Conservation (phyloP, 2,113 vertebrate species). For the Tricholaema leucomelas region DNA sequence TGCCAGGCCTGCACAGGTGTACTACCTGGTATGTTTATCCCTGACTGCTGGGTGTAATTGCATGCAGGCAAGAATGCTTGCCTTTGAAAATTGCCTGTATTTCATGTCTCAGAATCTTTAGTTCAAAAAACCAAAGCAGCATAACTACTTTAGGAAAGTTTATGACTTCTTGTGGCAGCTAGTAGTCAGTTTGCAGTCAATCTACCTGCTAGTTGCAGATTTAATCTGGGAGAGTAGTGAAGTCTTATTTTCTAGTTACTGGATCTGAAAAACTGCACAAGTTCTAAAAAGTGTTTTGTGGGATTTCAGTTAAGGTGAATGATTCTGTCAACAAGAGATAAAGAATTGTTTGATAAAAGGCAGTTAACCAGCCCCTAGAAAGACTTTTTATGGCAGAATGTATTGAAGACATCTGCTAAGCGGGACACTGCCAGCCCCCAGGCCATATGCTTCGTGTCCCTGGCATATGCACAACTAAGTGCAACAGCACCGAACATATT, state of each 20-base stretch:
- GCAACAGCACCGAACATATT: conserved; percentile 68
- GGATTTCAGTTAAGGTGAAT: conserved; percentile 65
- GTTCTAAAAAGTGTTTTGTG: conserved; percentile 33
- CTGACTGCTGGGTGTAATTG: background rate
- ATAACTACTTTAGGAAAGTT: background rate
- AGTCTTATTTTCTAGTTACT: conserved; percentile 3
- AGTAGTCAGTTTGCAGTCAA: background rate
- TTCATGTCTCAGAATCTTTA: background rate
- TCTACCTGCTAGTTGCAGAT: background rate
- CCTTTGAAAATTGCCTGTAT: background rate
- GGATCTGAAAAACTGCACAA: conserved; percentile 17
- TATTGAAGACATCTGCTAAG: conserved; percentile 74
- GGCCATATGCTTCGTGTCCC: conserved; percentile 73
- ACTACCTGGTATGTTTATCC: background rate
- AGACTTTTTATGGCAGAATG: conserved; percentile 67
- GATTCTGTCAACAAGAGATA: conserved; percentile 50
- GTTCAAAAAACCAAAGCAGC: background rate
- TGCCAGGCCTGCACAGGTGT: background rate
- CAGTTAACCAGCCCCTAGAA: conserved; percentile 62
- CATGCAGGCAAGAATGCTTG: background rate
- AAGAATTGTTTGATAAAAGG: conserved; percentile 69
- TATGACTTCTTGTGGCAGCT: background rate
- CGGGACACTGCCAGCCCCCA: conserved; percentile 62
- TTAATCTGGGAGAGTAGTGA: conserved; percentile 7
- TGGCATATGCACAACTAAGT: conserved; percentile 63